Conservation (phyloP, 2,888 invertebrate species). For the Eristalis pertinax region DNA sequence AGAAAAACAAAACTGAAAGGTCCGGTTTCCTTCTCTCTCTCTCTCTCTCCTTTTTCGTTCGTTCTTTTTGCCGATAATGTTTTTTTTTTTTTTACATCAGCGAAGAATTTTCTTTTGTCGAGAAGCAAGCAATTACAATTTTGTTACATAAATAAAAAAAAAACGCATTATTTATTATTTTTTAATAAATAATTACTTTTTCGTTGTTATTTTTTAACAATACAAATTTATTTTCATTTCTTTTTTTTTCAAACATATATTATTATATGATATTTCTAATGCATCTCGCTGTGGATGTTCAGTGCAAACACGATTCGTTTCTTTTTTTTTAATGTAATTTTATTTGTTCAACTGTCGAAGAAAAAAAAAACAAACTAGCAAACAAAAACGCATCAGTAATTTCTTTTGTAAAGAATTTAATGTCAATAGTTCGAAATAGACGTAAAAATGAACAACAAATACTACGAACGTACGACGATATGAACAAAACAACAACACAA, state of each 20-base stretch:
- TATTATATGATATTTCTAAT: constrained; percentile 36
- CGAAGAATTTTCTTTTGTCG: constrained; percentile 45
- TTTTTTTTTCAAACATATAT: constrained; percentile 36
- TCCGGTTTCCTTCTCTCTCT: constrained; percentile 58
- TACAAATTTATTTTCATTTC: constrained; percentile 45
- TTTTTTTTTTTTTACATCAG: constrained; percentile 39
- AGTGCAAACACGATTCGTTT: constrained; percentile 53
- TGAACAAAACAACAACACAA: constrained; percentile 19
- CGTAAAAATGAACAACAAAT: constrained; percentile 20
- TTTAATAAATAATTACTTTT: constrained; percentile 56
- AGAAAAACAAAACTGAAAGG: constrained; percentile 53
- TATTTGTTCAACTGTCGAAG: constrained; percentile 31
- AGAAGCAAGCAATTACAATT: constrained; percentile 16
- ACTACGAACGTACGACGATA: constrained; percentile 37
- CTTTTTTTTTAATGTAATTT: constrained; percentile 57
- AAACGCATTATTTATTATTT: constrained; percentile 69
- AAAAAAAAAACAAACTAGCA: constrained; percentile 13
- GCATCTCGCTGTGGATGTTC: constrained; percentile 68
- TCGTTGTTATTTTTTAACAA: constrained; percentile 60
- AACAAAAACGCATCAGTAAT: constrained; percentile 54
- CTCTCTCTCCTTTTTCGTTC: constrained; percentile 45
- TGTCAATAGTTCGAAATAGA: constrained; percentile 13
- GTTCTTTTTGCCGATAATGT: constrained; percentile 54
- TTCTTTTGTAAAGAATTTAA: constrained; percentile 68
- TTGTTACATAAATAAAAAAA: constrained; percentile 53